Evolutionary conservation across 2,888 invertebrate genomes (phyloP).

Genomic region (Synergus gifuensis): DNA sequence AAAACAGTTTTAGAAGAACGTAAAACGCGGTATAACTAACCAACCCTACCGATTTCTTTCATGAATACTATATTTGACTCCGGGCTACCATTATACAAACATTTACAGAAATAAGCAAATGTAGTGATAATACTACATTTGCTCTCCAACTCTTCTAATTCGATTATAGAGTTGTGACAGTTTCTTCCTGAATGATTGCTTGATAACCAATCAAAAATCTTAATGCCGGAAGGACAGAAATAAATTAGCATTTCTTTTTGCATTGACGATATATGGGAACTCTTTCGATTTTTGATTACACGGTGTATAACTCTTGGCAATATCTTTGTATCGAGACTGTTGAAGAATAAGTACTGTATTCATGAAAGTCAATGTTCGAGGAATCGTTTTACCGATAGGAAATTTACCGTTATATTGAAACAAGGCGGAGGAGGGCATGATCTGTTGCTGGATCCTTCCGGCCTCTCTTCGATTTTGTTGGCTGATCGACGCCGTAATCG

Average conservation of each 20-base stretch:
- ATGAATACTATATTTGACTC: neutral
- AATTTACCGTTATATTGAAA: slow-evolving; percentile 40
- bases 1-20: slow-evolving; percentile 29
- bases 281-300: slow-evolving; percentile 5
- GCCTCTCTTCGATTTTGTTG: slow-evolving; percentile 25
- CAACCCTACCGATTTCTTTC: neutral
- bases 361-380: slow-evolving; percentile 41
- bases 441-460: slow-evolving; percentile 21
- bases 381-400: slow-evolving; percentile 38
- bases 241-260: neutral
- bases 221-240: neutral
- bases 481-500: slow-evolving; percentile 14
- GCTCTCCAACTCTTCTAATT: too few relatives aligned
- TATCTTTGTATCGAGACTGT: slow-evolving; percentile 36
- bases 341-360: slow-evolving; percentile 34
- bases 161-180: too few relatives aligned
- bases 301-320: neutral
- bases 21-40: neutral
- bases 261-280: neutral
- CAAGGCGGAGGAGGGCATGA: slow-evolving; percentile 26
- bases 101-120: too few relatives aligned
- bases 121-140: too few relatives aligned
- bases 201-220: too few relatives aligned
- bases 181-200: too few relatives aligned
- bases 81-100: too few relatives aligned